Conservation (phyloP, 2,113 vertebrate species). For the Dolichallabes microphthalmus region DNA sequence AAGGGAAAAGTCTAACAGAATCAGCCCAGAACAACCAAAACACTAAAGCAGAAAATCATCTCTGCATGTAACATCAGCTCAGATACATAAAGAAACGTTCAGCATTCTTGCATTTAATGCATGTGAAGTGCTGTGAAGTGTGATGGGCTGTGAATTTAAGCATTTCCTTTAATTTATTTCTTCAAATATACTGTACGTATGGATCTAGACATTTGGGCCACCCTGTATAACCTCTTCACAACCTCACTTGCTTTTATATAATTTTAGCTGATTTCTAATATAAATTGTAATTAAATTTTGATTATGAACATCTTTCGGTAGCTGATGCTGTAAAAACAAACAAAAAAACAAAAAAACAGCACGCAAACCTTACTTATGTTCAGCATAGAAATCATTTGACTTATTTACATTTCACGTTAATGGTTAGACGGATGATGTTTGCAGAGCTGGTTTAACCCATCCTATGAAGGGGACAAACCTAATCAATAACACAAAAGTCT, state of each 20-base stretch:
- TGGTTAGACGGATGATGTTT: neutral
- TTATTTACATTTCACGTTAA: neutral
- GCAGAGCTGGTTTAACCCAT: neutral
- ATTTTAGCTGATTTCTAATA: neutral
- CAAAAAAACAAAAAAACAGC: neutral
- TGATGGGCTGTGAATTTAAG: too few species aligned
- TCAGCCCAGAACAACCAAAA: too few species aligned
- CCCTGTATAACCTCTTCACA: neutral
- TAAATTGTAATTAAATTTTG: neutral
- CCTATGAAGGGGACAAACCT: neutral
- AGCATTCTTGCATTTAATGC: too few species aligned
- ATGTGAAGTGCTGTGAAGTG: too few species aligned
- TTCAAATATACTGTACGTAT: too few species aligned
- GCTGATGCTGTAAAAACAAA: too few species aligned
- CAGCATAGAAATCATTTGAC: neutral
- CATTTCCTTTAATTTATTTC: too few species aligned
- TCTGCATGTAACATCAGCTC: too few species aligned
- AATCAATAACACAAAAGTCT: neutral
- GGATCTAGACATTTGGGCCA: too few species aligned
- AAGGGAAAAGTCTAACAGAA: too few species aligned
- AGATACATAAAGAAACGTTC: too few species aligned
- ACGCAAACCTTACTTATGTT: neutral
- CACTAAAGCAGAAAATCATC: too few species aligned
- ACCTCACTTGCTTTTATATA: neutral
- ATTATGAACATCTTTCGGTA: neutral